Conservation (phyloP, 2,888 invertebrate genomes). For the Chrysodeixis includens region DNA sequence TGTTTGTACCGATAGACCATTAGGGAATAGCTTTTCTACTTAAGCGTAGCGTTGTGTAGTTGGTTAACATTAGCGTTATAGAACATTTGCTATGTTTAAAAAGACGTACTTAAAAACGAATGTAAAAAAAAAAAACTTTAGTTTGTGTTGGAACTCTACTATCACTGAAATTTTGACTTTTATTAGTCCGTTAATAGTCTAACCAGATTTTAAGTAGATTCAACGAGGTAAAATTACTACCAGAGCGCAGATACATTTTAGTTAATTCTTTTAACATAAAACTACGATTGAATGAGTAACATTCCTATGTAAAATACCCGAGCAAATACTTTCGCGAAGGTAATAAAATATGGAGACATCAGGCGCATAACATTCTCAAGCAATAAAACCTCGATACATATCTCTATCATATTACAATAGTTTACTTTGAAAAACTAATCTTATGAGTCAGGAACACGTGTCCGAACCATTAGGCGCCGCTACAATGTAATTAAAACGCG, state of each 20-base stretch:
- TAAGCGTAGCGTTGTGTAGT: too few relatives aligned
- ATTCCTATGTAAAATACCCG: conserved; percentile 56
- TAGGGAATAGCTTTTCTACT: too few relatives aligned
- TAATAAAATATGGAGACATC: conserved; percentile 26
- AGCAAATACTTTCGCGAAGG: conserved; percentile 45
- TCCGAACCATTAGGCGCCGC: conserved; percentile 10
- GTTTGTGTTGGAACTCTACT: too few relatives aligned
- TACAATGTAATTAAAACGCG: conserved; percentile 25
- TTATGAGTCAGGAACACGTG: background rate
- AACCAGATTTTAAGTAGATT: too few relatives aligned
- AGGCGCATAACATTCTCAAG: conserved; percentile 18
- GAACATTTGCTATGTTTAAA: too few relatives aligned
- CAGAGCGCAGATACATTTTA: too few relatives aligned
- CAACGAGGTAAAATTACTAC: too few relatives aligned
- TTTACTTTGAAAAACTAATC: background rate
- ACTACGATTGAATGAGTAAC: conserved; percentile 52
- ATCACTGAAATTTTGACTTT: too few relatives aligned
- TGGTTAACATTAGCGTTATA: too few relatives aligned
- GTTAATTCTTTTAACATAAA: background rate
- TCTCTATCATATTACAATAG: background rate
- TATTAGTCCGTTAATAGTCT: too few relatives aligned
- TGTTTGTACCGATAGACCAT: background rate
- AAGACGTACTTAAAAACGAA: too few relatives aligned
- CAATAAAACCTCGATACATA: background rate
- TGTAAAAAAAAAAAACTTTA: too few relatives aligned